Percentiles rank a stretch among this genome's conserved stretches.
phyloP scores from a whole-genome alignment of 2,113 vertebrate genomes.

The Scortum barcoo region DNA sequence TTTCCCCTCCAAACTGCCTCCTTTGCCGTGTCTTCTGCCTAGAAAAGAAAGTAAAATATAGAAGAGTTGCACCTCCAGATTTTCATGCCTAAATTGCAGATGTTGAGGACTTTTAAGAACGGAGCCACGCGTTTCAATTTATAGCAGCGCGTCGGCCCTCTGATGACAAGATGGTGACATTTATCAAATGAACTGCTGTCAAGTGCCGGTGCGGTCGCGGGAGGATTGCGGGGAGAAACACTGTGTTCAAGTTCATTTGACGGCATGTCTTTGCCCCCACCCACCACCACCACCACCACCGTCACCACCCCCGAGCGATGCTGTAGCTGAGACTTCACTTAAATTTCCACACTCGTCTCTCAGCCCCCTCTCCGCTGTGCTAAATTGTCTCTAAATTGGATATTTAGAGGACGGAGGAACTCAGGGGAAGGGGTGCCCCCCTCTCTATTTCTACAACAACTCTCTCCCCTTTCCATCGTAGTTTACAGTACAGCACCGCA shows the following conservation, averaged over 20 bases:
- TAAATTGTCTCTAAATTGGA: constrained; percentile 78
- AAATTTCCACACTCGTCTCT: constrained; percentile 64
- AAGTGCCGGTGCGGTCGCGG: constrained; percentile 32
- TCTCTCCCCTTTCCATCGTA: constrained; percentile 31
- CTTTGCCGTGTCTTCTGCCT: not conserved
- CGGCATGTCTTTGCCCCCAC: constrained; percentile 56
- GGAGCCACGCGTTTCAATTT: constrained; percentile 26
- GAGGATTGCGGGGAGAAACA: constrained; percentile 60
- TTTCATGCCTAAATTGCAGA: constrained; percentile 16
- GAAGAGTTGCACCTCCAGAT: not conserved
- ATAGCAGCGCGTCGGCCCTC: constrained; percentile 18
- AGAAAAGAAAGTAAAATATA: not conserved
- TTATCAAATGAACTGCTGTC: constrained; percentile 74
- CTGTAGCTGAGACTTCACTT: constrained; percentile 62
- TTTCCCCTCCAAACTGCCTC: not conserved
- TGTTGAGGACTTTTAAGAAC: constrained; percentile 26
- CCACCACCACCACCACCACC: too few relatives aligned
- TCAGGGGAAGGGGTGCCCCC: constrained; percentile 36
- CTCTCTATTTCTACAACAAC: constrained; percentile 25
- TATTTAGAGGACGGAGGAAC: constrained; percentile 65
- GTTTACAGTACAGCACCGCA: constrained; percentile 11
- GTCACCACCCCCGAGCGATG: constrained; percentile 51
- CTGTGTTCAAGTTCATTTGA: constrained; percentile 61
- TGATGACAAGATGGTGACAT: constrained; percentile 60
- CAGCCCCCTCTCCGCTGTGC: constrained; percentile 42